Base-by-base conservation (phyloP, 1,140 invertebrate species). In the Orchestia grillus region DNA sequence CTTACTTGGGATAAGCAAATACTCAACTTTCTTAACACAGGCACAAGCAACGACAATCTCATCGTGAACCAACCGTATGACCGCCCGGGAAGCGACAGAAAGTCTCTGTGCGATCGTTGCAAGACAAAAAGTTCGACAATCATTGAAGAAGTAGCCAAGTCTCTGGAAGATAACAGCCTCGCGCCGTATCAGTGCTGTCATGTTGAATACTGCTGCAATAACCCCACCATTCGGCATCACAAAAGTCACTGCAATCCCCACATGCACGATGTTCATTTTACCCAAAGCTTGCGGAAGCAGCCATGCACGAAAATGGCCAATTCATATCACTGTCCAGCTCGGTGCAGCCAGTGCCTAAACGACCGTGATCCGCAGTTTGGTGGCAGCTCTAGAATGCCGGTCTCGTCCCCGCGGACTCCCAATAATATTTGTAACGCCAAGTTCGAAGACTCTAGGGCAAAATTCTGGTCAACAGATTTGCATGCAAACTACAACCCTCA, bases 21-120 rank as follows among this genome's bases (percentile, higher is more conserved):
- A 94, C 92, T 94, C 92, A 94, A 94, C 92, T 94, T 94, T 44
- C 92, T 94, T 44, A 94, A 94, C 41, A 94, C 36, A 94, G 92
- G 92, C 16, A 44, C 41, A 44, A 94, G 92, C 44, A 94, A 94
- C 43, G 92, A 94, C 36, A 42, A 94, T 40, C 44, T 94, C 11
- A 94, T 94, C 92, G 23, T 94, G 23, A 40, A 94, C 44, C 41
- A 94, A 90, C 8, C 23, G 4, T 90, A 94, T 45, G 92, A 90
- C 92, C 92, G 41, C 36, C 44, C 43, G 6, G 11, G 6, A 19
- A 94, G 40, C 40, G 92, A 94, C 1, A 94, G 92, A 45, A 94
- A 47, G 40, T 45, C 92, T 11, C 44, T 94, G 36, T 94, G 92
- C 40, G 44, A 45, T n/a, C 43, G 92, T 4, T 94, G 92, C 92